phyloP scores from a whole-genome alignment of 2,888 invertebrate species.

The Cheilosia variabilis region DNA sequence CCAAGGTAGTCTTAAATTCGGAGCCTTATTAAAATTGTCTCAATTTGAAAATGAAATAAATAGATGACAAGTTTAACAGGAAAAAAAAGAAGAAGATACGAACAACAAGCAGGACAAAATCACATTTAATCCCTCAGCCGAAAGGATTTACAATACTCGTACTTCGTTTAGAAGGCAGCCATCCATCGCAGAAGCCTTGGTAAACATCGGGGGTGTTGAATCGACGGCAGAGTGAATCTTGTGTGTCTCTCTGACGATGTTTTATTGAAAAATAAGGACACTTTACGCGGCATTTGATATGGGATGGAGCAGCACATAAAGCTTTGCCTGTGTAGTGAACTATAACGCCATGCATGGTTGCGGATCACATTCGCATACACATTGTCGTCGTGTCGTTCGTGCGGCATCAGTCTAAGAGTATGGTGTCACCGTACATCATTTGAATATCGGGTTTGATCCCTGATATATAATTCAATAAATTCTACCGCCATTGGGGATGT shows the following conservation, averaged over 20 bases:
- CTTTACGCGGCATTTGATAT: conserved; percentile 63
- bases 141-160: conserved; percentile 39
- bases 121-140: conserved; percentile 49
- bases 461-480: conserved; percentile 72
- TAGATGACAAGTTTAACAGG: conserved; percentile 27
- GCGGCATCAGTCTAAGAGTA: conserved; percentile 53
- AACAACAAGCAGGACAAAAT: conserved; percentile 48
- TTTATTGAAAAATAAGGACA: conserved; percentile 74
- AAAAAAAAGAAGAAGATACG: conserved; percentile 8
- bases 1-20: background rate
- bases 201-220: conserved; percentile 57
- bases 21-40: conserved; percentile 21
- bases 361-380: conserved; percentile 10
- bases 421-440: conserved; percentile 71
- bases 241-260: conserved; percentile 58
- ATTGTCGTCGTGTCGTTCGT: conserved; percentile 22
- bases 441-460: conserved; percentile 73
- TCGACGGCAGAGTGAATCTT: conserved; percentile 57
- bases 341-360: conserved; percentile 48
- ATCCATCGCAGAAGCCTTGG: conserved; percentile 55
- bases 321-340: conserved; percentile 17
- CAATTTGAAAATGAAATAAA: conserved; percentile 2
- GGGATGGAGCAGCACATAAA: background rate
- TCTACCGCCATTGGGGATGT: conserved; percentile 12
- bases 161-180: conserved; percentile 50